Percentiles rank a stretch among this genome's conserved stretches.
These are phyloP conservation scores for Athalia cordata DNA, from an alignment of 2,888 invertebrate genomes.

Conservation along the genomic window DNA sequence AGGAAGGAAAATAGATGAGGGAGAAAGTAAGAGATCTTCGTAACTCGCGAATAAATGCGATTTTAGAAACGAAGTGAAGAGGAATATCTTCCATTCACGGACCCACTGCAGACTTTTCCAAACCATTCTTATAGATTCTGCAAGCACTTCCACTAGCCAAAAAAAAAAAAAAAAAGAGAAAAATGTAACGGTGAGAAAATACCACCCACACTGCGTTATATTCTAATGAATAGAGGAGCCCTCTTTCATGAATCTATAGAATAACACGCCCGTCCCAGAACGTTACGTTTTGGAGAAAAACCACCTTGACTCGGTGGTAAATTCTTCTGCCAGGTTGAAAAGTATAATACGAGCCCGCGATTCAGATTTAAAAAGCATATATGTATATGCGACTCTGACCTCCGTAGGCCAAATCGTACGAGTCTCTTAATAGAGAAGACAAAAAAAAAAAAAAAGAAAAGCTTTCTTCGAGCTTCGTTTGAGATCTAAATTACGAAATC, in stretches of 20 bases:
- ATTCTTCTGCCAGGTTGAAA: too few relatives aligned
- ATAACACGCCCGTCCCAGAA: slow-evolving; percentile 11
- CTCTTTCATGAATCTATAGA: slow-evolving; percentile 43
- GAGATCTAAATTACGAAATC: slow-evolving; percentile 37
- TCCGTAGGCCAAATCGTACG: too few relatives aligned
- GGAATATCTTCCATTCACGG: slow-evolving; percentile 54
- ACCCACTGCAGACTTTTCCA: neutral
- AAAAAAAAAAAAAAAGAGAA: slow-evolving; percentile 55
- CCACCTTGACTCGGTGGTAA: too few relatives aligned
- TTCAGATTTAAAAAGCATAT: too few relatives aligned
- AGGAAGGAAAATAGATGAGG: slow-evolving; percentile 49
- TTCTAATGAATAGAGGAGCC: slow-evolving; percentile 56
- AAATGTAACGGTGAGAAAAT: slow-evolving; percentile 63
- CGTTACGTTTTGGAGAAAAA: neutral
- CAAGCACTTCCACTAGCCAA: neutral
- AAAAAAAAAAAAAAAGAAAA: neutral
- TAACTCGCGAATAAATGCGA: slow-evolving; percentile 70
- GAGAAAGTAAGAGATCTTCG: slow-evolving; percentile 54
- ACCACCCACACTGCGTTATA: slow-evolving; percentile 63
- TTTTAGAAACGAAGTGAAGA: slow-evolving; percentile 59
- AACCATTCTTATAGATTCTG: too few relatives aligned
- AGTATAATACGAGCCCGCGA: too few relatives aligned
- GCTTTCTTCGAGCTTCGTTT: neutral
- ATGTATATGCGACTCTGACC: too few relatives aligned
- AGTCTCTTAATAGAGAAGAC: neutral